Percentiles rank a stretch among this genome's conserved stretches.
phyloP scores from a whole-genome alignment of 1,140 invertebrate species.

The Drosophila kanapiae region DNA sequence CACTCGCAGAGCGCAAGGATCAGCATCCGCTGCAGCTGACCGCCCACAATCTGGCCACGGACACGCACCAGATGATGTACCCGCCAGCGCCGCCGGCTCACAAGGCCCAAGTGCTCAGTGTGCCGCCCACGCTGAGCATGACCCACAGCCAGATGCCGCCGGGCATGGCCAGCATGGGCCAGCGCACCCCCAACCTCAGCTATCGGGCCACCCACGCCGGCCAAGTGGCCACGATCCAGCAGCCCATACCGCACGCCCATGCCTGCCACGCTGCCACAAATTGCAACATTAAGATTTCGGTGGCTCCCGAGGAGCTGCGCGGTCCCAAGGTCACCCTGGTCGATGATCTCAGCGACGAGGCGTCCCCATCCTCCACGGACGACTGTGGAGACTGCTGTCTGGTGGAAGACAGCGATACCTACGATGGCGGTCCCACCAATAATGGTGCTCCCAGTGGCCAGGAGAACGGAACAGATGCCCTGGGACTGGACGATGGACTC shows the following conservation, averaged over 20 bases:
- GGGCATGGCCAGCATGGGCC: conserved; percentile 75
- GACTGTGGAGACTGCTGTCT: conserved; percentile 74
- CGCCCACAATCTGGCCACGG: conserved; percentile 72
- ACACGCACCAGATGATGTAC: conserved; percentile 67
- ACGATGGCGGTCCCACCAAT: conserved; percentile 57
- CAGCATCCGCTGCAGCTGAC: conserved; percentile 76
- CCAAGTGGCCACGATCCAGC: conserved; percentile 60
- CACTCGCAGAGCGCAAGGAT: conserved; percentile 71
- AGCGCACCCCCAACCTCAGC: conserved; percentile 74
- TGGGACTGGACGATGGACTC: not conserved
- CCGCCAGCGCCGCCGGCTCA: conserved; percentile 24
- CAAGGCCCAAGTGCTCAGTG: conserved; percentile 62
- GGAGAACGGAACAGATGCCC: conserved; percentile 14
- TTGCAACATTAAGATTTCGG: conserved; percentile 77
- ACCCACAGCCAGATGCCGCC: conserved; percentile 77
- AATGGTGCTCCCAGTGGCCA: conserved; percentile 38
- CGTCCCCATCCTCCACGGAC: conserved; percentile 67
- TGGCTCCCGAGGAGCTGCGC: conserved; percentile 54
- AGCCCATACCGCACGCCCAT: conserved; percentile 63
- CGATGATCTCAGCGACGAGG: conserved; percentile 73
- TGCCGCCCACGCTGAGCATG: conserved; percentile 78
- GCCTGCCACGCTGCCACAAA: conserved; percentile 35
- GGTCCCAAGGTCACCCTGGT: conserved; percentile 77
- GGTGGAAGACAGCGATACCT: conserved; percentile 74
- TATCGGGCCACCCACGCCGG: conserved; percentile 50